Conservation (phyloP, 2,888 invertebrate genomes). For the Drosophila setosimentum region DNA sequence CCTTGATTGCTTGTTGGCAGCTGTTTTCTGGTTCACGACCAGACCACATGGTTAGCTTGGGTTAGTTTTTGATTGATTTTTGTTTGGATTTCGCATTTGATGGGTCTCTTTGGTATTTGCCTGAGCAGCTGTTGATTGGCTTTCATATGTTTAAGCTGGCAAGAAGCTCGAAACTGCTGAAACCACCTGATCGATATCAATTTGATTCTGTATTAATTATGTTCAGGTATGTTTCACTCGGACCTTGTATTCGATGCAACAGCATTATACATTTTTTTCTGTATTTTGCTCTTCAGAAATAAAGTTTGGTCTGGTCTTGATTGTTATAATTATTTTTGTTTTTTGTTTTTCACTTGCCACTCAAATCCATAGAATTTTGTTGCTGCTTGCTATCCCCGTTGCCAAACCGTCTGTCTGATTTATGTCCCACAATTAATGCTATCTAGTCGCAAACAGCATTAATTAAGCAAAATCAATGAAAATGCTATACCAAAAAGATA, state of each 20-base stretch:
- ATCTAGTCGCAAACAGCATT: constrained; percentile 57
- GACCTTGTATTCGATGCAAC: constrained; percentile 1
- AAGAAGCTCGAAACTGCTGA: constrained; percentile 7
- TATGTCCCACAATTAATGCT: constrained; percentile 68
- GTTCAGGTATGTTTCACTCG: background rate
- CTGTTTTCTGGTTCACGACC: constrained; percentile 18
- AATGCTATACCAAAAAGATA: constrained; percentile 38
- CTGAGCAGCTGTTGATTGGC: constrained; percentile 43
- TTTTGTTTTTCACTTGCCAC: constrained; percentile 37
- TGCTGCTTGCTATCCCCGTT: background rate
- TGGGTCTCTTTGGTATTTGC: constrained; percentile 38
- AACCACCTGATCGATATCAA: constrained; percentile 17
- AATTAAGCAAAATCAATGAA: constrained; percentile 58
- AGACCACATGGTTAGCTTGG: constrained; percentile 14
- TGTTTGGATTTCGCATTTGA: constrained; percentile 51
- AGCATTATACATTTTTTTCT: constrained; percentile 12
- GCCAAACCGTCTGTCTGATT: constrained; percentile 35
- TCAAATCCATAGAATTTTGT: constrained; percentile 23
- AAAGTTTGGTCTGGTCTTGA: constrained; percentile 22
- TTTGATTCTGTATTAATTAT: background rate
- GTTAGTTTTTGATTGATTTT: constrained; percentile 62
- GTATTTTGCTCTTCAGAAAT: constrained; percentile 1
- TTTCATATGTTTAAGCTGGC: constrained; percentile 33
- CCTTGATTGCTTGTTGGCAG: constrained; percentile 33
- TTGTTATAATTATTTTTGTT: constrained; percentile 40